A percentile compares a stretch with the other conserved stretches of the same genome.
phyloP scores from a whole-genome alignment of 1,140 invertebrate species.

The Nephotettix cincticeps region DNA sequence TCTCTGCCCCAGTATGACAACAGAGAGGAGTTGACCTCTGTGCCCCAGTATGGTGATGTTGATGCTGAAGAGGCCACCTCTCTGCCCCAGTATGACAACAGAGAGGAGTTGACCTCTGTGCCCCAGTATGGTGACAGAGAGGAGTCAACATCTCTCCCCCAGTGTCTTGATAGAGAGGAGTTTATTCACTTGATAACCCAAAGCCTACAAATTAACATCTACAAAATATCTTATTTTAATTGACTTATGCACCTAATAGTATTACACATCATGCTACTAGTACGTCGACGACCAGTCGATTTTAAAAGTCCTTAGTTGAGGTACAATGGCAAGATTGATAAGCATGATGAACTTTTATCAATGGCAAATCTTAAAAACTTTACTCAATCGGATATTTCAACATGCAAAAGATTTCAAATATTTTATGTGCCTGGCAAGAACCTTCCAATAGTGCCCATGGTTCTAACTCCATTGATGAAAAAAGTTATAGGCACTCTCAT shows the following conservation, averaged over 20 bases:
- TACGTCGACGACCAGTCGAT: not conserved
- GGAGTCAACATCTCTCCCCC: too few species aligned
- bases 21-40: too few species aligned
- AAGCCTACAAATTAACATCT: too few species aligned
- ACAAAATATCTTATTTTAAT: too few species aligned
- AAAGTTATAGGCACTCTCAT: not conserved
- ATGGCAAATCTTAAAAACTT: not conserved
- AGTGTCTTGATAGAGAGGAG: too few species aligned
- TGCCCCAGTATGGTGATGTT: too few species aligned
- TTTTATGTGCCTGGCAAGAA: not conserved
- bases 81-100: too few species aligned
- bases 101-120: too few species aligned
- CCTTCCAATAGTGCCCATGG: constrained; percentile 15
- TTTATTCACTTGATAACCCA: too few species aligned
- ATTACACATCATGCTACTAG: not conserved
- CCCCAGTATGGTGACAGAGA: too few species aligned
- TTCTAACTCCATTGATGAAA: constrained; percentile 17
- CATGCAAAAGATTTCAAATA: not conserved
- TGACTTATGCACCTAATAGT: not conserved
- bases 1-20: too few species aligned
- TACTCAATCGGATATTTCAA: not conserved
- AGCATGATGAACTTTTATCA: not conserved
- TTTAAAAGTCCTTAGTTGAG: not conserved
- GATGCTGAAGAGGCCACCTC: too few species aligned
- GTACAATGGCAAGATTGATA: not conserved